These are phyloP conservation scores for Pseudomyrmex dendroicus DNA, from an alignment of 1,140 invertebrate species.

Conservation along the genomic window DNA sequence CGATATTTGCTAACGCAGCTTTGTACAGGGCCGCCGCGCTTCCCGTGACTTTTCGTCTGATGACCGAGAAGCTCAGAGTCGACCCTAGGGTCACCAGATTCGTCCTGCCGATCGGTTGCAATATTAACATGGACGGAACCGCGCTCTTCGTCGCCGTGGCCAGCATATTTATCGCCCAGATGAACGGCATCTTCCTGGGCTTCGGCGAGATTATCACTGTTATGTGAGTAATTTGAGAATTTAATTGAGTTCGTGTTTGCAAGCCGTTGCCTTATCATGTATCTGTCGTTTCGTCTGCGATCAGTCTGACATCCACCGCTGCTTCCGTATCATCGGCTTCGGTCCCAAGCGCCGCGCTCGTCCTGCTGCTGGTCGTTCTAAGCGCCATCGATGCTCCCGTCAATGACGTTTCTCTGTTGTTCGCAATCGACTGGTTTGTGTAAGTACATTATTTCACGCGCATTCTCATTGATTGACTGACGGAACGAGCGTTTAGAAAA, in stretches of 20 bases:
- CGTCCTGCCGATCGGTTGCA: slow-evolving; percentile 95
- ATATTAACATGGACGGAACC: slow-evolving; percentile 98
- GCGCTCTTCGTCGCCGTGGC: slow-evolving; percentile 95
- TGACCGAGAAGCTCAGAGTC: slow-evolving; percentile 96
- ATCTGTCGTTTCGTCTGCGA: slow-evolving; percentile 40
- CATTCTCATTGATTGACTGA: background rate
- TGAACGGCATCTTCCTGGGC: slow-evolving; percentile 92
- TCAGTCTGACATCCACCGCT: slow-evolving; percentile 94
- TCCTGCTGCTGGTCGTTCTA: slow-evolving; percentile 93
- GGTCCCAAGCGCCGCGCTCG: slow-evolving; percentile 96
- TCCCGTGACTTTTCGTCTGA: slow-evolving; percentile 96
- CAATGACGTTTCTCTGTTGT: slow-evolving; percentile 93
- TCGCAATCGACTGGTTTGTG: slow-evolving; percentile 96
- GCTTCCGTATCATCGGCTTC: slow-evolving; percentile 97
- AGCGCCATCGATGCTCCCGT: slow-evolving; percentile 94
- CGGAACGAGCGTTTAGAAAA: too few species aligned
- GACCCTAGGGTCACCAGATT: slow-evolving; percentile 96
- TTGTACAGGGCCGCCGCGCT: slow-evolving; percentile 94
- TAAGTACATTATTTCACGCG: slow-evolving; percentile 86
- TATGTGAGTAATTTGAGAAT: slow-evolving; percentile 87
- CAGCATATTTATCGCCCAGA: slow-evolving; percentile 96
- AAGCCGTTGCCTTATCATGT: background rate
- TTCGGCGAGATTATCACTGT: slow-evolving; percentile 93
- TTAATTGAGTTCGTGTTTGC: slow-evolving; percentile 26
- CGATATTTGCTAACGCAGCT: slow-evolving; percentile 79